Evolutionary conservation across 1,140 invertebrate genomes (phyloP), one percentile per base, ranked within the genome.

Genomic region (Lucilia sericata): DNA sequence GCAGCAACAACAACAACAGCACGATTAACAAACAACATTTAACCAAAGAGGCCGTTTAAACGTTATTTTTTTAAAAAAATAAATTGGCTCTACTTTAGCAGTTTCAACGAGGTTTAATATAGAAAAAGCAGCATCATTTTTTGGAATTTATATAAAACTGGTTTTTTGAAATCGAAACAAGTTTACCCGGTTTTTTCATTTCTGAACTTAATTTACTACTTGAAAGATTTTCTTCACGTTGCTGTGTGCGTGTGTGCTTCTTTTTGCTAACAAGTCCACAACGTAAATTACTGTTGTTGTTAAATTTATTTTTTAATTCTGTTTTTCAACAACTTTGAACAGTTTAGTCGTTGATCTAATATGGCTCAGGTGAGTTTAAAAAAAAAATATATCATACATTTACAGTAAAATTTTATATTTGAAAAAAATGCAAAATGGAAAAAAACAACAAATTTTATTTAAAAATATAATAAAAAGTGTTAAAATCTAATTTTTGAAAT

Each of bases 301-400:
- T 30, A 30, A 30, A 30, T 80, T 70, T 36, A 36, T 76, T 76
- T 75, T 80, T 47, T 21, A n/a, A 80, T 21, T 70, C 42, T 49
- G 42, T 47, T 78, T 30, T 42, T 47, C 36, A 78, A 78, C 76
- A 19, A 80, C 76, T 51, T 80, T 51, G 76, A 51, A 80, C 76
- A 51, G 42, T 80, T 51, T 25, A 49, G 42, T 80, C 76, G 42
- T 80, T 80, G 42, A 80, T 80, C 76, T 80, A 80, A 80, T 80
- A 80, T 80, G 76, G 76, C 76, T 51, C 76, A 80, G 76, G 76
- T 80, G 42, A 80, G 76, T 49, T 19, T 21, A 17, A 80, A 80
- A 78, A 21, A 51, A 49, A 80, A 42, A 42, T 42, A 42, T 3
- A 42, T 3, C 0, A 42, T 8, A 42, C 5, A 42, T 30, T 30